These are phyloP conservation scores for Ammodytes dubius DNA, from an alignment of 2,113 vertebrate genomes.

Conservation along the genomic window DNA sequence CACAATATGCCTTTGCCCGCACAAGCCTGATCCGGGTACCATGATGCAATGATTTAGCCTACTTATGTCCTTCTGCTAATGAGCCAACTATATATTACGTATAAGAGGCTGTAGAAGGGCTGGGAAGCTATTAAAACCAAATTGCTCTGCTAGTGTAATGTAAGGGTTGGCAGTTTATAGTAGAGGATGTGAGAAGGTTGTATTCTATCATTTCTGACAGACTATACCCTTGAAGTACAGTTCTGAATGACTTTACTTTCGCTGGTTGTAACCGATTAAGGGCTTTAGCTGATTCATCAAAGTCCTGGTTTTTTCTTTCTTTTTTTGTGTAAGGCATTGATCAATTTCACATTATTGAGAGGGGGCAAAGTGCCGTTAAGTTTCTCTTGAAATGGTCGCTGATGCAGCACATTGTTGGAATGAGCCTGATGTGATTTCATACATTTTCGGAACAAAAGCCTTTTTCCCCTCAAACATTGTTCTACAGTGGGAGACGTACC, in stretches of 20 bases:
- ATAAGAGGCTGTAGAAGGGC: conserved; percentile 10
- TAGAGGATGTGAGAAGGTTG: conserved; percentile 32
- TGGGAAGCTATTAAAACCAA: conserved; percentile 43
- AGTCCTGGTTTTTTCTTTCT: conserved; percentile 6
- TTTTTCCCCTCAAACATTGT: conserved; percentile 7
- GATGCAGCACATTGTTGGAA: conserved; percentile 38
- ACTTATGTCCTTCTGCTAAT: conserved; percentile 23
- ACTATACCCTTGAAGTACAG: conserved; percentile 30
- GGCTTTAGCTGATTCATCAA: conserved; percentile 61
- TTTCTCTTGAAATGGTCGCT: conserved; percentile 43
- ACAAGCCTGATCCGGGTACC: neutral
- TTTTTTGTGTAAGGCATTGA: conserved; percentile 43
- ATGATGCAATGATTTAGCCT: neutral
- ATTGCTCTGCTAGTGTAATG: conserved; percentile 40
- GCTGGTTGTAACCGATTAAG: conserved; percentile 45
- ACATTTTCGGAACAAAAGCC: conserved; percentile 35
- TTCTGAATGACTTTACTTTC: conserved; percentile 47
- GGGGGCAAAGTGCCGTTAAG: neutral
- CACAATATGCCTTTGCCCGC: neutral
- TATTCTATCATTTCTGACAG: conserved; percentile 49
- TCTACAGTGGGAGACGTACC: conserved; percentile 32
- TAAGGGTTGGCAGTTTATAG: conserved; percentile 48
- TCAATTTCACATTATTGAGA: conserved; percentile 56
- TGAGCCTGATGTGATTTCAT: conserved; percentile 38
- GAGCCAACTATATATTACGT: conserved; percentile 14